phyloP scores from a whole-genome alignment of 2,888 invertebrate species.

The Drosophila parthenogenetica region DNA sequence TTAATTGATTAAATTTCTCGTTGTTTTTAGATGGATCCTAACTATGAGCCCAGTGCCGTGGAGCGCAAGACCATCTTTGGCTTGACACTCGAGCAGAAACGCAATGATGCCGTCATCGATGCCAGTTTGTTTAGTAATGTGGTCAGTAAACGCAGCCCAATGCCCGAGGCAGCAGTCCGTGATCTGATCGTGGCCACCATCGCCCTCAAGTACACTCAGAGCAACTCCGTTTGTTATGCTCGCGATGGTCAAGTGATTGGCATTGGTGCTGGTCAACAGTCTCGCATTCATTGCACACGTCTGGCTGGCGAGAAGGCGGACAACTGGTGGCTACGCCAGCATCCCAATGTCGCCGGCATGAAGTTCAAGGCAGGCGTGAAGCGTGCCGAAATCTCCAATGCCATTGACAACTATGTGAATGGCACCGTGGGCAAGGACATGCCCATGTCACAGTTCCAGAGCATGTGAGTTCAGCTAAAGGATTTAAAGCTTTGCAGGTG shows the following conservation, averaged over 20 bases:
- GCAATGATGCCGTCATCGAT: constrained; percentile 95
- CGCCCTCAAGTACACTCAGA: constrained; percentile 98
- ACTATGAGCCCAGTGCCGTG: constrained; percentile 91
- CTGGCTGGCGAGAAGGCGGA: constrained; percentile 98
- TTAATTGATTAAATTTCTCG: background rate
- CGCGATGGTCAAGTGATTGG: constrained; percentile 94
- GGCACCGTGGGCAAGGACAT: constrained; percentile 96
- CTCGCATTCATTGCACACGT: constrained; percentile 98
- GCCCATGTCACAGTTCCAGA: constrained; percentile 90
- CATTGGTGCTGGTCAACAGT: constrained; percentile 99
- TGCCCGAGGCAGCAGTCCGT: constrained; percentile 91
- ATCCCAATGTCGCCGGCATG: constrained; percentile 93
- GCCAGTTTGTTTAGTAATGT: constrained; percentile 91
- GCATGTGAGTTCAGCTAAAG: constrained; percentile 88
- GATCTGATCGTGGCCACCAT: constrained; percentile 98
- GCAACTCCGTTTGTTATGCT: constrained; percentile 99
- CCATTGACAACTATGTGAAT: constrained; percentile 97
- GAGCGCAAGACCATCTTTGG: constrained; percentile 95
- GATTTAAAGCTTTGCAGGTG: too few species aligned
- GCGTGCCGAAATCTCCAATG: constrained; percentile 97
- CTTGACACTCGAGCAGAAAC: constrained; percentile 92
- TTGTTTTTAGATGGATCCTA: constrained; percentile 91
- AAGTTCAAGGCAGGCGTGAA: constrained; percentile 94
- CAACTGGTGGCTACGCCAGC: constrained; percentile 98
- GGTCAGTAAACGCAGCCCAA: constrained; percentile 89